Evolutionary conservation across 2,113 vertebrate genomes (phyloP).

Genomic region (Sylvilagus bachmani): DNA sequence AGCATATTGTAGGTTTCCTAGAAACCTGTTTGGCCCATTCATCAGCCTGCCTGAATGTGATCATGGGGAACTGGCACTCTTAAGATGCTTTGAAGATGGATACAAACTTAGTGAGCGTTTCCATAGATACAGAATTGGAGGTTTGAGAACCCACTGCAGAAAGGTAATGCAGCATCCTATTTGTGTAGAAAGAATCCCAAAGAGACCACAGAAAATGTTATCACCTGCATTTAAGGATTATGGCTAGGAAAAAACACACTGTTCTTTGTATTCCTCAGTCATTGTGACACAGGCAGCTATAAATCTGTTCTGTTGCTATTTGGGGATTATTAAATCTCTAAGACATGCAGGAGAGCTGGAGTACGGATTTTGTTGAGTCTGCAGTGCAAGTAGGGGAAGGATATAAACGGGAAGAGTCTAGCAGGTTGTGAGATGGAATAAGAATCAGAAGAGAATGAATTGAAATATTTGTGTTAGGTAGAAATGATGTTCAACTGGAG

Average conservation of each 20-base stretch:
- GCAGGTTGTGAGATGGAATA: conserved; percentile 23
- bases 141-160: background rate
- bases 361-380: conserved; percentile 50
- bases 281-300: conserved; percentile 24
- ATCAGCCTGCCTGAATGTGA: background rate
- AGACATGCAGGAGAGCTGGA: conserved; percentile 14
- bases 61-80: background rate
- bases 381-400: background rate
- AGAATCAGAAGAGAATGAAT: conserved; percentile 61
- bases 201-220: conserved; percentile 37
- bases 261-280: conserved; percentile 28
- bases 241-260: background rate
- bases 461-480: conserved; percentile 58
- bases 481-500: conserved; percentile 57
- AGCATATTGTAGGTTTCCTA: background rate
- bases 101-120: background rate
- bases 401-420: conserved; percentile 57
- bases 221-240: conserved; percentile 31
- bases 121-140: background rate
- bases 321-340: conserved; percentile 70
- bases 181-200: conserved; percentile 13
- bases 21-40: background rate
- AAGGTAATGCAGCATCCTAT: background rate
- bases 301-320: conserved; percentile 61
- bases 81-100: background rate